Evolutionary conservation across 2,888 invertebrate species (phyloP).

Genomic region (Palloptera scutellata): DNA sequence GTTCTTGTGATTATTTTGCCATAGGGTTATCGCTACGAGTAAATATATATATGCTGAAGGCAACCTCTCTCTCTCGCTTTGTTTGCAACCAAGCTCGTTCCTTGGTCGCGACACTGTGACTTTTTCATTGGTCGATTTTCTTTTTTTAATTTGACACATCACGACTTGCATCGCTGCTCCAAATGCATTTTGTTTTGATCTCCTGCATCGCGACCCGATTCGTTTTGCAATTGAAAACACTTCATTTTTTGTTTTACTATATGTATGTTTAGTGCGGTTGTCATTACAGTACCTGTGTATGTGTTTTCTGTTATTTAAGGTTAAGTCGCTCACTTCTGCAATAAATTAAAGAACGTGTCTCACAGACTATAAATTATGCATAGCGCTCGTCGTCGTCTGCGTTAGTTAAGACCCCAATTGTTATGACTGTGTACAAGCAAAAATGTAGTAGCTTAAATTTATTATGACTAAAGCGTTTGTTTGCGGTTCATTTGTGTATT

Average conservation of each 20-base stretch:
- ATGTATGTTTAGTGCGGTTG: background rate
- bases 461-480: background rate
- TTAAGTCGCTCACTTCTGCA: conserved; percentile 26
- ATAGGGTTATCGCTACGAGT: background rate
- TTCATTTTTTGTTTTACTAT: conserved; percentile 2
- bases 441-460: background rate
- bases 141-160: conserved; percentile 26
- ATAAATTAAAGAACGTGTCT: conserved; percentile 4
- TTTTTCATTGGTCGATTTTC: background rate
- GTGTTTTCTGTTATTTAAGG: conserved; percentile 12
- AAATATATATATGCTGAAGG: too few relatives aligned
- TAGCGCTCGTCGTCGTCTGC: background rate
- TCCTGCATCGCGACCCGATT: background rate
- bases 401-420: background rate
- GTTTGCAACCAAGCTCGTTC: too few relatives aligned
- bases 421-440: background rate
- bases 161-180: conserved; percentile 18
- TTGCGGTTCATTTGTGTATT: background rate
- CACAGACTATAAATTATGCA: conserved; percentile 5
- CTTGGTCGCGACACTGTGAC: background rate
- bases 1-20: conserved; percentile 1
- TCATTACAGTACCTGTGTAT: background rate
- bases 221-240: background rate
- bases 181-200: background rate
- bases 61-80: too few relatives aligned